Conservation (phyloP, 2,888 invertebrate species). For the Heterodera filipjevi region DNA sequence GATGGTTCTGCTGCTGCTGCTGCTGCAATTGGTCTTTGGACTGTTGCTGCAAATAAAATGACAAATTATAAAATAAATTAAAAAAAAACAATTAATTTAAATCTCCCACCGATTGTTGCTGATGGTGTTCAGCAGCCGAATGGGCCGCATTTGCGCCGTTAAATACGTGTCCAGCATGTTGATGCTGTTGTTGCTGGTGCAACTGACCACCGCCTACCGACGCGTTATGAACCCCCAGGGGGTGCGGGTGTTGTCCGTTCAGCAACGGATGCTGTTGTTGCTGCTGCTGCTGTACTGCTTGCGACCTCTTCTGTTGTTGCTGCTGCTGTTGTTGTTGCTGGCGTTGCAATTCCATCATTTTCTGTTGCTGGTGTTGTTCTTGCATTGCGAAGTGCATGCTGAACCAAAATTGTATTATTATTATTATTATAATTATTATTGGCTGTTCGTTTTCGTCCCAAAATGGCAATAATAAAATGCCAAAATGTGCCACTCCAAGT, state of each 20-base stretch:
- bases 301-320: conserved; percentile 27
- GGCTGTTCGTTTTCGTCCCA: no score
- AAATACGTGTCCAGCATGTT: background rate
- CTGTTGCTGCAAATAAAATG: conserved; percentile 9
- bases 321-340: conserved; percentile 42
- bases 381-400: conserved; percentile 16
- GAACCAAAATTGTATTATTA: background rate
- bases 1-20: conserved; percentile 34
- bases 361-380: conserved; percentile 37
- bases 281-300: conserved; percentile 26
- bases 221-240: conserved; percentile 11
- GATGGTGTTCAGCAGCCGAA: background rate
- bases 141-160: background rate
- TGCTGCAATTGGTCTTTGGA: background rate
- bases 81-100: background rate
- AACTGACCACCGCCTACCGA: background rate
- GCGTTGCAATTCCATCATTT: conserved; percentile 38
- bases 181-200: background rate
- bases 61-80: background rate
- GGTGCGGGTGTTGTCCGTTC: conserved; percentile 23
- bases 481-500: background rate
- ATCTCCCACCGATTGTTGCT: background rate
- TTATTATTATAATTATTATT: no score
- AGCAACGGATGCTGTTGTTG: conserved; percentile 41
- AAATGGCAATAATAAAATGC: background rate